Evolutionary conservation across 2,797 vertebrate genomes (phyloP).

Genomic region (Pteropus rufus): DNA sequence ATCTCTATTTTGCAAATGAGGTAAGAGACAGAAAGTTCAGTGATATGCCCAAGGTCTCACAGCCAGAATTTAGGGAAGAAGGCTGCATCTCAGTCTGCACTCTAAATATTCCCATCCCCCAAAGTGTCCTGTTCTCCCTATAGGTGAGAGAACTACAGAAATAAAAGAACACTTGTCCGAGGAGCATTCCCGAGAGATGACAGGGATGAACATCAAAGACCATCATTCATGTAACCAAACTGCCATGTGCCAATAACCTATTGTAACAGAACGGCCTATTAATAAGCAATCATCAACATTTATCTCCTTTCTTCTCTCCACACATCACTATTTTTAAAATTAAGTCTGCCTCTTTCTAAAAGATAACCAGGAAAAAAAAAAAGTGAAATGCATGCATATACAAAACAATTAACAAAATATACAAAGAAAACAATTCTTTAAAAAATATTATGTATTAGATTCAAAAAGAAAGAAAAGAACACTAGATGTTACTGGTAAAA

Average conservation of each 20-base stretch:
- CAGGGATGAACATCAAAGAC: neutral
- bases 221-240: neutral
- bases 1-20: neutral
- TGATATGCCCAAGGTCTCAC: neutral
- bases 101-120: neutral
- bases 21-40: neutral
- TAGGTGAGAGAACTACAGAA: neutral
- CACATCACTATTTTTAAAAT: neutral
- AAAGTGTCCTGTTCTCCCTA: neutral
- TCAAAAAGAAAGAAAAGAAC: neutral
- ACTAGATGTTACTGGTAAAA: neutral
- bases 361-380: neutral
- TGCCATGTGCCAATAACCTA: neutral
- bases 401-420: neutral
- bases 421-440: neutral
- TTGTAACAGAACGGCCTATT: neutral
- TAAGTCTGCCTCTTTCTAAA: neutral
- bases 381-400: neutral
- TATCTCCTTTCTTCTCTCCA: neutral
- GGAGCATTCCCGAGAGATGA: neutral
- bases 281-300: neutral
- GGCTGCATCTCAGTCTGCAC: neutral
- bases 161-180: neutral
- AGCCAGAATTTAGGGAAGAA: neutral
- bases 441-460: neutral